Conservation (phyloP, 2,113 vertebrate genomes). For the Pseudolaguvia tuberculata region DNA sequence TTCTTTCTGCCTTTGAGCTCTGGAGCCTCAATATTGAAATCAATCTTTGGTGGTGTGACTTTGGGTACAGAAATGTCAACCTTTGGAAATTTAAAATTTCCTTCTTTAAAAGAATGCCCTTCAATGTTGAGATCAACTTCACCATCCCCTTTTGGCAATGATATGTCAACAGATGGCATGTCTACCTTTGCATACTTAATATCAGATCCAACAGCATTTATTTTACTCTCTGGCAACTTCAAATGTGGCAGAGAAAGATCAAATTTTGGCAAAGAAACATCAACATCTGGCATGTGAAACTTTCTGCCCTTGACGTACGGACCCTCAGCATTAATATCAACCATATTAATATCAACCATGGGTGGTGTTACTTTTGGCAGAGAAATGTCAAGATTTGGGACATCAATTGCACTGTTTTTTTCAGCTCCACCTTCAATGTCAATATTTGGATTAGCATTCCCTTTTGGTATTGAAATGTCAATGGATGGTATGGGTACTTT, state of each 20-base stretch:
- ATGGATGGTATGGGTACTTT: conserved; percentile 9
- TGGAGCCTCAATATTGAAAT: no score
- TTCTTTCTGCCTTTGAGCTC: no score
- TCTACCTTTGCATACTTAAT: conserved; percentile 30
- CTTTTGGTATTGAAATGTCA: conserved; percentile 33
- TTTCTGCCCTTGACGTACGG: conserved; percentile 27
- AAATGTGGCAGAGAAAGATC: conserved; percentile 57
- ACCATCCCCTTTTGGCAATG: conserved; percentile 37
- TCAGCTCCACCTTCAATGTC: conserved; percentile 8
- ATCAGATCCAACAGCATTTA: conserved; percentile 32
- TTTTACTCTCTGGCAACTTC: conserved; percentile 18
- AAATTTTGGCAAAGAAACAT: conserved; percentile 42
- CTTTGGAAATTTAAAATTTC: conserved; percentile 53
- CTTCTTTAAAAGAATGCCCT: conserved; percentile 34
- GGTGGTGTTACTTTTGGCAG: no score
- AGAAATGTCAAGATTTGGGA: no score
- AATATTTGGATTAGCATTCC: conserved; percentile 1
- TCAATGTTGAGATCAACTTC: conserved; percentile 28
- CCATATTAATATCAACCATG: neutral
- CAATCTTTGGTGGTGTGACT: conserved; percentile 46
- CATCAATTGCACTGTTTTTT: no score
- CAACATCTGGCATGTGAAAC: neutral
- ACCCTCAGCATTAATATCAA: conserved; percentile 20
- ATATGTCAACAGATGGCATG: conserved; percentile 14
- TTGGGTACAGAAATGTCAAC: conserved; percentile 61